Evolutionary conservation across 1,140 invertebrate genomes (phyloP), one percentile per base, ranked within the genome.

Genomic region (Vanessa tameamea): DNA sequence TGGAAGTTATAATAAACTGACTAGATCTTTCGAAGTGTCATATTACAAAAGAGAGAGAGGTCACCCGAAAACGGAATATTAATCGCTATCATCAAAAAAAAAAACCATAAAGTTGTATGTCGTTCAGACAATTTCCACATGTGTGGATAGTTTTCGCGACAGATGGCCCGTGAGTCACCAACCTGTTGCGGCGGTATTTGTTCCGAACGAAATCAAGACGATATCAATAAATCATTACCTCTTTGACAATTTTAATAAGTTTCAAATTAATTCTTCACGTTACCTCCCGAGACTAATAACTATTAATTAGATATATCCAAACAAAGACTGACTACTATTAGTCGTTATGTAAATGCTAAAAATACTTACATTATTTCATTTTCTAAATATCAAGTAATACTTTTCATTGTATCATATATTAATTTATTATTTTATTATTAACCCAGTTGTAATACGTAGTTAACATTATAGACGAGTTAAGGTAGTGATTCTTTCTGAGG

Each of bases 131-230:
- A 87, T 89, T 88, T 89, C 84, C 84, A 89, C 85, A 90, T 85
- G 83, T 83, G 83, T 73, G 74, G 83, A 88, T 84, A 87, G 82
- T 89, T 87, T 89, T 88, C 85, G 87, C 90, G 82, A 86, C 89
- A 92, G 86, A 90, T 92, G 90, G 89, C 80, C 76, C 64, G 69
- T 92, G 89, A 92, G 59, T 92, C 90, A 92, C 86, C 75, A 90
- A 92, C 90, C 87, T 87, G 90, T 85, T 85, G 73, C 76, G 71
- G 76, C 76, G 68, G 75, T 79, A 78, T 83, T 75, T 69, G 63
- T 55, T 50, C n/a, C 59, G 73, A 69, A 51, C 68, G 68, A 68
- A 69, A 66, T 69, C 67, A 75, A 70, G 68, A 70, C 61, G 68
- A 65, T 50, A 84, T 76, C 82, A 78, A 84, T 86, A 86, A 86